phyloP scores from a whole-genome alignment of 2,888 invertebrate species.

The Chymomyza caudatula region DNA sequence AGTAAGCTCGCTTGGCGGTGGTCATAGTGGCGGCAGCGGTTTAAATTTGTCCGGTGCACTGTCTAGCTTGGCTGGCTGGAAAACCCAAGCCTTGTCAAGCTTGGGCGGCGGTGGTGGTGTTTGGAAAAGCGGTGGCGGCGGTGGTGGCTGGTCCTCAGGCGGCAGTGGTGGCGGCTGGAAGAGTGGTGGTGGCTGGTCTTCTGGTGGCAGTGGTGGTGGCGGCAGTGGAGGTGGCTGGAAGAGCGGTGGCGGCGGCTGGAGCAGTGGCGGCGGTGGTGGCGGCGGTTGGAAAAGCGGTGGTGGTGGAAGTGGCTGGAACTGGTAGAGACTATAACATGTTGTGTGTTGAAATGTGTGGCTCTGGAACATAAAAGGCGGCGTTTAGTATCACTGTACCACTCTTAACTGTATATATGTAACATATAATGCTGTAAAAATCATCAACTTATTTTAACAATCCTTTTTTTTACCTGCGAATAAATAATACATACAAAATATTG shows the following conservation, averaged over 20 bases:
- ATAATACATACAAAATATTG: background rate
- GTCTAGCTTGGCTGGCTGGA: slow-evolving; percentile 24
- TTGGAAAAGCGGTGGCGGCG: slow-evolving; percentile 4
- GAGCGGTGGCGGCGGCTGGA: background rate
- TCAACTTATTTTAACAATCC: background rate
- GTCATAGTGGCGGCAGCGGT: slow-evolving; percentile 7
- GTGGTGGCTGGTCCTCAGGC: slow-evolving; percentile 17
- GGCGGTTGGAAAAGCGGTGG: slow-evolving; percentile 8
- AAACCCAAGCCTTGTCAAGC: slow-evolving; percentile 29
- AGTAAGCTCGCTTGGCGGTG: slow-evolving; percentile 26
- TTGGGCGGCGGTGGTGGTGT: slow-evolving; percentile 23
- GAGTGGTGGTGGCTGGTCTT: slow-evolving; percentile 18
- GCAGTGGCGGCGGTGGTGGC: background rate
- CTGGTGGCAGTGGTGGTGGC: slow-evolving; percentile 9
- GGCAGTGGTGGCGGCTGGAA: slow-evolving; percentile 6
- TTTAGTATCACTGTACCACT: slow-evolving; percentile 10
- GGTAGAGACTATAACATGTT: slow-evolving; percentile 28
- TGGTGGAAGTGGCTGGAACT: slow-evolving; percentile 34
- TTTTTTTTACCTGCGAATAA: background rate
- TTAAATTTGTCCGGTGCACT: slow-evolving; percentile 30
- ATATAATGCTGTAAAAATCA: slow-evolving; percentile 2
- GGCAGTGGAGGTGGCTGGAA: slow-evolving; percentile 19
- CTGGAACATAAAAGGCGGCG: slow-evolving; percentile 16
- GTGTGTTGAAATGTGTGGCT: background rate
- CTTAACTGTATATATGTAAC: slow-evolving; percentile 27